phyloP scores from a whole-genome alignment of 2,888 invertebrate genomes.

The Thyatira batis region DNA sequence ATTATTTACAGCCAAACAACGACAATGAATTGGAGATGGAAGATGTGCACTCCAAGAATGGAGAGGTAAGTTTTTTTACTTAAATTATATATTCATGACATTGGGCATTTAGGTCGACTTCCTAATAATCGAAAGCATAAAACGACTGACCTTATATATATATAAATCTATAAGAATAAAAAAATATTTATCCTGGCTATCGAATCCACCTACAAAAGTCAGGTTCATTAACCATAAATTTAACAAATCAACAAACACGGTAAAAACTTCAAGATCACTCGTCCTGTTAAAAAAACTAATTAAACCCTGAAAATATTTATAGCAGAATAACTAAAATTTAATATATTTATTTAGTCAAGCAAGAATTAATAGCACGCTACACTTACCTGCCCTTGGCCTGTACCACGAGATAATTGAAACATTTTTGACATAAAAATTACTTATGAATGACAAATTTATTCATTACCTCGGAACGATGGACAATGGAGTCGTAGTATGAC shows the following conservation, averaged over 20 bases:
- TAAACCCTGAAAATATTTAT: not conserved
- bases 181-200: too few species aligned
- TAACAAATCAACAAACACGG: too few species aligned
- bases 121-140: too few species aligned
- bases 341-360: not conserved
- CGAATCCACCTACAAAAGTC: too few species aligned
- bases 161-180: too few species aligned
- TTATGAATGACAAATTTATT: not conserved
- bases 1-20: slow-evolving; percentile 18
- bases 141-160: too few species aligned
- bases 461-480: too few species aligned
- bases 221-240: too few species aligned
- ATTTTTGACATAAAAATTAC: not conserved
- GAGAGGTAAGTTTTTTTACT: slow-evolving; percentile 20
- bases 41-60: slow-evolving; percentile 15
- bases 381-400: not conserved
- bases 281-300: too few species aligned
- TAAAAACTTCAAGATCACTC: too few species aligned
- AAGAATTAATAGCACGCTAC: not conserved
- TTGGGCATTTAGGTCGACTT: too few species aligned
- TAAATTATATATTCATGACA: not conserved
- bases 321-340: not conserved
- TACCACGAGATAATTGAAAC: not conserved
- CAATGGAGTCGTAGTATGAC: too few species aligned
- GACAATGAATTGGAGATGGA: slow-evolving; percentile 28